Base-by-base conservation (phyloP, 2,888 invertebrate genomes). In the Melanostoma scalare region DNA sequence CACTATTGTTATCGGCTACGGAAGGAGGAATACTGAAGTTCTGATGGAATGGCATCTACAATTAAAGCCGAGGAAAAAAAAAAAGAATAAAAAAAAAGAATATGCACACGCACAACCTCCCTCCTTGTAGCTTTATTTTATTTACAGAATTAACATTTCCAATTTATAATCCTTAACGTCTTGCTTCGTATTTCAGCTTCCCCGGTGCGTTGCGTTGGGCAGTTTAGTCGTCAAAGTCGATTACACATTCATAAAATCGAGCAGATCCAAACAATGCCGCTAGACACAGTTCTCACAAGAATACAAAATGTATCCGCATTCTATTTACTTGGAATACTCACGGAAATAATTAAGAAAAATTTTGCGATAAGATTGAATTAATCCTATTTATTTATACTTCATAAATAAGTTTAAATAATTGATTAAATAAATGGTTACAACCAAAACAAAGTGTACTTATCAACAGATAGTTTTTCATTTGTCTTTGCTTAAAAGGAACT, bases 261-360 rank as follows among this genome's bases (percentile, higher is more conserved):
- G 6, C 82, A 86, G 58, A 73, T 88, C 3, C 2, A 38, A 5
- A 6, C n/a, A n/a, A n/a, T 33, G 1, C 85, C 84, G 1, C 56
- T 56, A 6, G 85, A 86, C 30, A 53, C 86, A 53, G 72, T 85
- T 46, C 88, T 89, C 31, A 86, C 82, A 10, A 88, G 90, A 52
- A 85, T 90, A 30, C 89, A 90, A 80, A 90, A 89, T 69, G 86
- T 90, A 1, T 88, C 87, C n/a, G 86, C 87, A 4, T 89, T 89
- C 81, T 86, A 88, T 38, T 82, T 90, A n/a, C 52, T 6, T 77
- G 74, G n/a, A 72, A 48, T 42, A 10, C 53, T 40, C 33, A 4
- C 10, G 6, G 10, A 36, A 60, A 68, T 31, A 60, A 48, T n/a
- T 3, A 38, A 20, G 9, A 31, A 6, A 38, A 20, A 20, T 20